Evolutionary conservation across 2,888 invertebrate species (phyloP).

Genomic region (Eupithecia tripunctaria): DNA sequence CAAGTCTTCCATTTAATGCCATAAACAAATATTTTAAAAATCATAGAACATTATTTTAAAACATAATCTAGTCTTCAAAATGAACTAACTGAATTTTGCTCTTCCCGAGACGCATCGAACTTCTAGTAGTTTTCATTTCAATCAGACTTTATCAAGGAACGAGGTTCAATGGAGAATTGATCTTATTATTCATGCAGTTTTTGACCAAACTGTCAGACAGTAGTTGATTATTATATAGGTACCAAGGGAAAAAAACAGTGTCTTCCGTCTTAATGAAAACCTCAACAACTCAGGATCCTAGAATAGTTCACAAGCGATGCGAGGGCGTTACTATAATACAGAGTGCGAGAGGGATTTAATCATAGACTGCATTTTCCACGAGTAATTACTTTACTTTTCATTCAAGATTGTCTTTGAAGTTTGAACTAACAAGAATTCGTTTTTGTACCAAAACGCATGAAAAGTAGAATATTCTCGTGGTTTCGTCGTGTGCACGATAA

Average conservation of each 20-base stretch:
- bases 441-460: not conserved
- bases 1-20: not conserved
- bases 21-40: not conserved
- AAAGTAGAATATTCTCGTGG: not conserved
- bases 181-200: not conserved
- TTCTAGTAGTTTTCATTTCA: not conserved
- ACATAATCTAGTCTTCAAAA: not conserved
- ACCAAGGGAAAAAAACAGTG: not conserved
- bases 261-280: not conserved
- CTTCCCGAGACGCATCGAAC: not conserved
- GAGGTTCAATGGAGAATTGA: not conserved
- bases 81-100: not conserved
- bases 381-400: not conserved
- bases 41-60: not conserved
- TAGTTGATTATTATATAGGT: not conserved
- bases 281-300: not conserved
- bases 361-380: not conserved
- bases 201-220: not conserved
- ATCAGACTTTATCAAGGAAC: not conserved
- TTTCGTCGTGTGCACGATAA: not conserved
- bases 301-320: not conserved
- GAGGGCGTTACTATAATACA: too few species aligned
- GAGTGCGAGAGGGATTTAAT: too few species aligned
- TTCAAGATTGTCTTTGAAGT: not conserved
- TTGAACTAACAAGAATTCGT: too few species aligned